Evolutionary conservation across 2,113 vertebrate genomes (phyloP).

Genomic region (Marmota flaviventris): DNA sequence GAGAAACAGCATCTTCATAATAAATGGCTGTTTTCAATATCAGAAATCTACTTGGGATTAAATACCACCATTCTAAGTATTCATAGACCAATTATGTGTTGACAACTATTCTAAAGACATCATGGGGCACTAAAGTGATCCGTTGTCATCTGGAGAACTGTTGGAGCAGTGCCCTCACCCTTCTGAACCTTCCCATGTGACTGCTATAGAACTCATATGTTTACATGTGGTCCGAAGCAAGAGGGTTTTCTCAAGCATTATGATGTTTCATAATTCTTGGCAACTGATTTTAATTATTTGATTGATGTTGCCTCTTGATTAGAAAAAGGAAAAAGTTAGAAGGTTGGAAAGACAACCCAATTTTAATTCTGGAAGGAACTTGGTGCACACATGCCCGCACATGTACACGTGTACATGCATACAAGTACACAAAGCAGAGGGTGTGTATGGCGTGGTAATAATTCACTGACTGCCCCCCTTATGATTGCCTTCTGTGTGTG

Average conservation of each 20-base stretch:
- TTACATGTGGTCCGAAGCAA: slow-evolving; percentile 6
- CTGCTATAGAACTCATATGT: not conserved
- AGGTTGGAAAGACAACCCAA: not conserved
- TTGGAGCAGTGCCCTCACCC: not conserved
- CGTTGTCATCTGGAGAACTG: not conserved
- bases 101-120: not conserved
- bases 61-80: not conserved
- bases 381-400: too few species aligned
- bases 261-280: slow-evolving; percentile 22
- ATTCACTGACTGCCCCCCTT: not conserved
- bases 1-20: slow-evolving; percentile 11
- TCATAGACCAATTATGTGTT: slow-evolving; percentile 35
- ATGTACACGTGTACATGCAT: rapidly evolving
- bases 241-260: not conserved
- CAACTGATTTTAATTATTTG: slow-evolving; percentile 28
- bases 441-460: not conserved
- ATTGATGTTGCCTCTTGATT: not conserved
- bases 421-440: not conserved
- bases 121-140: not conserved
- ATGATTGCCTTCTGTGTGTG: not conserved
- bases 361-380: not conserved
- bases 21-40: slow-evolving; percentile 47
- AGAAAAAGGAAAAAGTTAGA: not conserved
- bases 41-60: not conserved
- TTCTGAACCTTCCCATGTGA: not conserved